Base-by-base conservation (phyloP, 1,140 invertebrate genomes). In the Dysdera silvatica region DNA sequence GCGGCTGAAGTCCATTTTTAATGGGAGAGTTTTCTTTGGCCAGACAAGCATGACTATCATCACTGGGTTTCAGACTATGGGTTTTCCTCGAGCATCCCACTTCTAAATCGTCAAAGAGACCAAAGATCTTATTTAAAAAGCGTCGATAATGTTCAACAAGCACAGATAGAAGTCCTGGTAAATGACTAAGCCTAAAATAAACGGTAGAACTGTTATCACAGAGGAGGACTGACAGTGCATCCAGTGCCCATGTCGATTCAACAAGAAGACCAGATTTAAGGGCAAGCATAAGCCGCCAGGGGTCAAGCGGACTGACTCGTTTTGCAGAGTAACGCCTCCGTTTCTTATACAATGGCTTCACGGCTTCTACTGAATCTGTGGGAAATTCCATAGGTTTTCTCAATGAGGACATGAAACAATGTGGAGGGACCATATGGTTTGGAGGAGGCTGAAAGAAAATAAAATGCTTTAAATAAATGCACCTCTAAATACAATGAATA, bases 261-360 rank as follows among this genome's bases (percentile, higher is more conserved):
- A 92, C 89, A 35, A 98, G 79, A 51, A 98, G 81, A 24, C 94
- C 96, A 16, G 91, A 97, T 70, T 95, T 87, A 71, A 99, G 82
- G 64, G 91, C 85, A 94, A 99, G 97, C 82, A 98, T 91, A 49
- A 99, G 83, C 68, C 93, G 82, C 93, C 95, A 98, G 40, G 94
- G 89, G 76, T 98, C 95, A 6, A 97, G 84, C 4, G 88, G 87
- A 37, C 52, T 40, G 12, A 98, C 84, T 74, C 98, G 94, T 24
- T 82, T 78, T 65, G 86, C 65, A 81, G 85, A 75, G 54, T 97
- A 74, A 61, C 90, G 83, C 70, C 89, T 86, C 57, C 93, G 81
- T 72, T 94, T 92, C 68, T 87, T 87, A 2, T 89, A 77, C 31
- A 91, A 83, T 24, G 93, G 91, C 40, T 86, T 83, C 0, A 89